Percentiles rank a stretch among this genome's conserved stretches.
phyloP scores from a whole-genome alignment of 2,797 vertebrate species.

The Poecilia gillii region DNA sequence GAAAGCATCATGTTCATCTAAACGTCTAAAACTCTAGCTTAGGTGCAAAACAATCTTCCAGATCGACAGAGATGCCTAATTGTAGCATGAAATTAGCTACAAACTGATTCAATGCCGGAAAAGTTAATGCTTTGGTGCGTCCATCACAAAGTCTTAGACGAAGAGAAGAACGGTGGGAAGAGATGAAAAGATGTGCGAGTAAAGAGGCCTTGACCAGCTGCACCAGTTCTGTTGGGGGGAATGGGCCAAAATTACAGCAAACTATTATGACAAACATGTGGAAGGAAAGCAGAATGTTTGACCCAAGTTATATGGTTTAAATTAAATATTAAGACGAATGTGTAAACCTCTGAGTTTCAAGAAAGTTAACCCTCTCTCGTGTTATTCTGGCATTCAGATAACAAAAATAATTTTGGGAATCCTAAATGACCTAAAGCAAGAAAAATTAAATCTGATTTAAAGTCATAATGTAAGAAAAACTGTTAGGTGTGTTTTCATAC shows the following conservation, averaged over 20 bases:
- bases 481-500: not conserved
- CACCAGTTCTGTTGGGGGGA: not conserved
- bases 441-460: not conserved
- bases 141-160: not conserved
- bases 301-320: not conserved
- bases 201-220: not conserved
- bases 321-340: not conserved
- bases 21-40: not conserved
- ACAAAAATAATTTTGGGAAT: not conserved
- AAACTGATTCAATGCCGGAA: not conserved
- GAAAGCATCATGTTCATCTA: not conserved
- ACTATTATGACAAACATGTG: not conserved
- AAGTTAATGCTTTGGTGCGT: not conserved
- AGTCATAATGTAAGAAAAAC: not conserved
- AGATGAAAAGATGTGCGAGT: not conserved
- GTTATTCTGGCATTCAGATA: not conserved
- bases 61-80: not conserved
- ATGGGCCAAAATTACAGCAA: not conserved
- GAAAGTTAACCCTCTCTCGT: not conserved
- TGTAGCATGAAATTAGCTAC: not conserved
- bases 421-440: not conserved
- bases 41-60: not conserved
- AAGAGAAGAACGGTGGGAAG: not conserved
- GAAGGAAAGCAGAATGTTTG: not conserved
- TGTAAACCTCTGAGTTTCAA: not conserved